Evolutionary conservation across 2,888 invertebrate species (phyloP), one percentile per base, ranked within the genome.

Genomic region (Acanthosepion pharaonis): DNA sequence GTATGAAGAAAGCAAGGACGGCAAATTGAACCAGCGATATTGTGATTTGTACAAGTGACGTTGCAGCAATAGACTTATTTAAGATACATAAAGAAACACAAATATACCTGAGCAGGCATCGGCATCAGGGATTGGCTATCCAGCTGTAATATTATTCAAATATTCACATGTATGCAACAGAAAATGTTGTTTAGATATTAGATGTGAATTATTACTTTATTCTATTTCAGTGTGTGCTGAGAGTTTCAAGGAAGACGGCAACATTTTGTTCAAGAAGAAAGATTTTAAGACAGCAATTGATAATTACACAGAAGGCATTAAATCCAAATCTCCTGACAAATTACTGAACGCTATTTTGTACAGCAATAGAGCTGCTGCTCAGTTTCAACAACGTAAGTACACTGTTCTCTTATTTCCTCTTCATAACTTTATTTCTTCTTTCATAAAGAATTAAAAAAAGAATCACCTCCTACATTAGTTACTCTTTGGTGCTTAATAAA

Each of bases 191-290:
- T 59, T 59, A 59, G 15, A 59, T 15, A 59, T 59, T 64, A 28
- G 0, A 25, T 20, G 28, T 94, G 59, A 25, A 64, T 64, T 28
- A 64, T 3, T 64, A 5, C 9, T 1, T 28, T 6, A 9, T 78
- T 78, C 6, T 51, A 20, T 97, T 97, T 51, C 96, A 98, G 99
- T 99, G 97, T 98, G 99, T 53, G 99, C 99, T 0, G 97, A 98
- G 0, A 98, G 98, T 96, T 99, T 99, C 97, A 99, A 99, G 97
- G 99, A 99, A 95, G 99, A 99, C 97, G 99, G 99, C 0, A 99
- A 99, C 97, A 98, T 98, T 96, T 99, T 99, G 97, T 99, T 99
- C 97, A 99, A 99, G 97, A 98, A 98, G 96, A 99, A 99, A 97
- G 99, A 99, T 97, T 99, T 99, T 97, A 98, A 99, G 95, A 98